Conservation (phyloP, 2,797 vertebrate species). For the Micrastur ruficollis region DNA sequence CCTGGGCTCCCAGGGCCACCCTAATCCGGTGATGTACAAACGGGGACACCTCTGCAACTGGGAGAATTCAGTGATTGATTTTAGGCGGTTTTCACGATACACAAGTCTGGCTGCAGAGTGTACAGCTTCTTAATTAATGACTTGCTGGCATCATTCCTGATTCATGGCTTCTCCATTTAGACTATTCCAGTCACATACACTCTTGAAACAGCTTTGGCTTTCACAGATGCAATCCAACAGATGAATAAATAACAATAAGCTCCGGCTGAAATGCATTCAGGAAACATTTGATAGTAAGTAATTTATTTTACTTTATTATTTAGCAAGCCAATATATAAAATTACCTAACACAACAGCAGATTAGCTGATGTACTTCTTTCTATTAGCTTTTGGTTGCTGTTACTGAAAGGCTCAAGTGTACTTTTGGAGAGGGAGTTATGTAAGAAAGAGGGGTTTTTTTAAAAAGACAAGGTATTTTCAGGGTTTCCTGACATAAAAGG, state of each 20-base stretch:
- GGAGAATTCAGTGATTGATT: not conserved
- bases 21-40: not conserved
- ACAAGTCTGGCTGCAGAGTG: not conserved
- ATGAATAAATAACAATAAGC: conserved; percentile 68
- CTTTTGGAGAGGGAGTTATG: not conserved
- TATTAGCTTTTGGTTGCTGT: not conserved
- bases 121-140: conserved; percentile 32
- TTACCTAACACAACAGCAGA: not conserved
- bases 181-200: conserved; percentile 51
- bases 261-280: conserved; percentile 26
- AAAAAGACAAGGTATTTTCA: not conserved
- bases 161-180: not conserved
- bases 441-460: not conserved
- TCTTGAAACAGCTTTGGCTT: not conserved
- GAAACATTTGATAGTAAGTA: conserved; percentile 38
- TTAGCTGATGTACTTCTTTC: conserved; percentile 27
- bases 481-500: not conserved
- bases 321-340: conserved; percentile 49
- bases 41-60: not conserved
- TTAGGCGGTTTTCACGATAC: not conserved
- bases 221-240: conserved; percentile 48
- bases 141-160: not conserved
- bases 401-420: conserved; percentile 8
- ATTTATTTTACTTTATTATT: conserved; percentile 68
- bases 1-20: rapidly evolving